phyloP scores from a whole-genome alignment of 2,797 vertebrate genomes.

The Pteropus rufus region DNA sequence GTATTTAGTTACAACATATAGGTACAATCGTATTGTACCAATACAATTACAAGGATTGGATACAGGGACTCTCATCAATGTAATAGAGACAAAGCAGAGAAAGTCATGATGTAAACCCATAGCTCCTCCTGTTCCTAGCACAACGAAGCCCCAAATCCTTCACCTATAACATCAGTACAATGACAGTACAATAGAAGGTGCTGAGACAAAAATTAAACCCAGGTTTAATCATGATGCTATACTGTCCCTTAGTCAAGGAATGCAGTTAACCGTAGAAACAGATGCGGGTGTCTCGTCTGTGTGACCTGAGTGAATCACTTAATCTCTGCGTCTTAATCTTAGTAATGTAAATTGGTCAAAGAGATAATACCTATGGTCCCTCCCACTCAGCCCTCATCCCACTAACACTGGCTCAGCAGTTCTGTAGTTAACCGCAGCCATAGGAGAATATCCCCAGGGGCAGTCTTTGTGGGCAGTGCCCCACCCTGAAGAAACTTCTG shows the following conservation, averaged over 20 bases:
- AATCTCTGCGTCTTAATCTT: background rate
- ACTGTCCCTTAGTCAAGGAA: background rate
- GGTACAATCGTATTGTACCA: too few species aligned
- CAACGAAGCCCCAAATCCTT: background rate
- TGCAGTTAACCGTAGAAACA: background rate
- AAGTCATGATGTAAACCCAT: background rate
- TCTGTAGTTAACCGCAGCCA: accelerated
- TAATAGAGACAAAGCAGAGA: background rate
- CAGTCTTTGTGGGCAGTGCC: accelerated
- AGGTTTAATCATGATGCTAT: too few species aligned
- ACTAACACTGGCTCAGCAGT: accelerated
- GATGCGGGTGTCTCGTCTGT: too few species aligned
- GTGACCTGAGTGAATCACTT: background rate
- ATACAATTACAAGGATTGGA: background rate
- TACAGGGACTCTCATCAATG: background rate
- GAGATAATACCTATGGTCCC: accelerated
- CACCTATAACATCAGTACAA: background rate
- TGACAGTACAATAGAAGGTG: accelerated
- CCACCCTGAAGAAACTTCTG: background rate
- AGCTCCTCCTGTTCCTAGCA: background rate
- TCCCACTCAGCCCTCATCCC: background rate
- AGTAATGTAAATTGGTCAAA: background rate
- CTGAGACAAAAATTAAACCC: background rate
- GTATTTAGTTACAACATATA: too few species aligned
- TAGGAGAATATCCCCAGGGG: accelerated